Conservation (phyloP, 2,113 vertebrate genomes). For the Epinephelus lanceolatus region DNA sequence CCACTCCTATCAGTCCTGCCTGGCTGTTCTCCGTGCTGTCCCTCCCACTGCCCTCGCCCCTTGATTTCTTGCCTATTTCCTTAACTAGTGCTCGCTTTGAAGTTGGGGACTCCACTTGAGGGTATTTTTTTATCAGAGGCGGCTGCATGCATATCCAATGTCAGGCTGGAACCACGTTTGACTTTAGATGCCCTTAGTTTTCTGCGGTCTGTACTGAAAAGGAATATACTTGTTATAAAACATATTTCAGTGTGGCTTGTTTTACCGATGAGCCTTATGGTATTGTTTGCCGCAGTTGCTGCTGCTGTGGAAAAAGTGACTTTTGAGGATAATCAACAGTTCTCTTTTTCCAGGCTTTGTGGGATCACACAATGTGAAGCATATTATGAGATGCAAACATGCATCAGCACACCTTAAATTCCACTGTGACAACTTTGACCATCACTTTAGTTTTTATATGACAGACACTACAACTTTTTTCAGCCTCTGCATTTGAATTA, state of each 20-base stretch:
- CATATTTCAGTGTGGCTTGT: not conserved
- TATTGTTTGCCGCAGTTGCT: too few species aligned
- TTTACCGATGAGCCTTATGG: not conserved
- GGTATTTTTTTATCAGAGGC: conserved; percentile 36
- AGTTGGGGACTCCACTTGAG: conserved; percentile 40
- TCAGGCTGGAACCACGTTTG: conserved; percentile 19
- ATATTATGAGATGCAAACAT: not conserved
- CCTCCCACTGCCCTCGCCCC: not conserved
- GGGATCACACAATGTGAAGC: not conserved
- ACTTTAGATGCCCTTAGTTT: conserved; percentile 14
- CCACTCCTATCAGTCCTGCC: conserved; percentile 32
- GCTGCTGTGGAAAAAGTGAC: not conserved
- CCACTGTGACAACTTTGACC: too few species aligned
- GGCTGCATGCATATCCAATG: conserved; percentile 32
- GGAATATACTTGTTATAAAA: not conserved
- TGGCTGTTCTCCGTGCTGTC: conserved; percentile 17
- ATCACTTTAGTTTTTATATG: too few species aligned
- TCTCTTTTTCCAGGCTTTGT: not conserved
- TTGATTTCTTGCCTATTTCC: conserved; percentile 34
- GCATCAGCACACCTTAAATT: too few species aligned
- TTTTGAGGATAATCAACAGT: not conserved
- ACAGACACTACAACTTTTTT: too few species aligned
- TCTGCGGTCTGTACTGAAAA: not conserved
- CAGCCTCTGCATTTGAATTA: too few species aligned
- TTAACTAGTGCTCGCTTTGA: conserved; percentile 53